Base-by-base conservation (phyloP, 64 coral and sea anemone species). In the Actinia tenebrosa region DNA sequence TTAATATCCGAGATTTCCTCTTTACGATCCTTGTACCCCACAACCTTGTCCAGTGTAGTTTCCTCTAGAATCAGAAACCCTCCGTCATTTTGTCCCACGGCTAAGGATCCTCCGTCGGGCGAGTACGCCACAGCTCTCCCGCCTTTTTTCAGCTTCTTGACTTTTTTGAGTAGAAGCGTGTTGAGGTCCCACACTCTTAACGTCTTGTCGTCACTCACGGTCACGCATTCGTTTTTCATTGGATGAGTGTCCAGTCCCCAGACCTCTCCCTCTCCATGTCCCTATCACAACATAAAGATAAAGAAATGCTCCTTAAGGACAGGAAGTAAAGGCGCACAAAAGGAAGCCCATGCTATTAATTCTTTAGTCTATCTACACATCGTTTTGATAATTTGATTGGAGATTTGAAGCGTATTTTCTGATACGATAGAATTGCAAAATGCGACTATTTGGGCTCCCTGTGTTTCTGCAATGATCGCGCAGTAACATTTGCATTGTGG, bases 231-330 rank as follows among this genome's bases (percentile, higher is more conserved):
- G 42, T 95, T 87, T 58, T 99, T 83, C 45, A 62, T 82, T 59
- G 97, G 97, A 88, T 99, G 97, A 44, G 93, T 95, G 64, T 92
- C 97, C 90, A 99, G 93, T 43, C 97, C 97, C 97, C 97, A 99
- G 56, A 99, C 88, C 60, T 99, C 97, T 64, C 97, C 97, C 47
- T 95, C 93, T 18, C 97, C 93, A 66, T 99, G 97, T 42, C 97
- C 97, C 97, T 98, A 44, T 27, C 55, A 60, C 30, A 37, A 37
- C 0, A 37, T 37, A 37, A 3, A 56, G 10, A 9, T 42, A 37
- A 30, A 59, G 56, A 58, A 5, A 58, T 58, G 8, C 15, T 7
- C 56, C 10, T 58, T 58, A 16, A 58, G 56, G 6, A 58, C 0
- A 0, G 10, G 56, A 6, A 55, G 53, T 55, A 55, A 11, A 14